Base-by-base conservation (phyloP, 2,888 invertebrate genomes). In the Hartigia nigra region DNA sequence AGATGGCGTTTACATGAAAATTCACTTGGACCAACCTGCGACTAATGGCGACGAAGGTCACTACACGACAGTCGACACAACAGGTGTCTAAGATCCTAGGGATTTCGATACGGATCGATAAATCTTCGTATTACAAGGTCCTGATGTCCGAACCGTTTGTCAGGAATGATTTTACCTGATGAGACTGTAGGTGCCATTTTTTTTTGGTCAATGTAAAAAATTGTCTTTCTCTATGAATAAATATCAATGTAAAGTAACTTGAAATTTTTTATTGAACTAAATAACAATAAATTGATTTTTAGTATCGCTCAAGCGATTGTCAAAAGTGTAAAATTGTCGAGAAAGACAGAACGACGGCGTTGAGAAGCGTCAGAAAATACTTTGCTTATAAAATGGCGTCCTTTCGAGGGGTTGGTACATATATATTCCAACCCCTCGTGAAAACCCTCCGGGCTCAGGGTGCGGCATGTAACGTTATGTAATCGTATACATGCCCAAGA, bases 401-500 rank as follows among this genome's bases (percentile, higher is more conserved):
- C 70, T 82, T 81, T 84, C 74, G 83, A 87, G 87, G 88, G 89
- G 87, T 87, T 14, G 87, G 86, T 85, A 83, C 84, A 84, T 85
- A 84, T 79, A 82, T 85, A 85, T 85, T 84, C 88, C 88, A 87
- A 87, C 88, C 88, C 84, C 87, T 86, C 86, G 84, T 82, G 75
- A 85, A 82, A 82, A 88, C 87, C 85, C 87, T 84, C 78, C 84
- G 84, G 85, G 70, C 76, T n/a, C 76, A 75, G 78, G 81, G 82
- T 34, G 81, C 74, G 78, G 77, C 86, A 82, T 85, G 88, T 86
- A 88, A 87, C 88, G 89, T 90, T 89, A 89, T 89, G 90, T 90
- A 90, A 90, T 88, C 89, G 90, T 91, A 90, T 90, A 90, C 88
- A 88, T 88, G 87, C 84, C 88, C 87, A 87, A 87, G 88, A 88